Evolutionary conservation across 2,797 vertebrate species (phyloP), one percentile per base, ranked within the genome.

Genomic region (Sparidentex hasta): DNA sequence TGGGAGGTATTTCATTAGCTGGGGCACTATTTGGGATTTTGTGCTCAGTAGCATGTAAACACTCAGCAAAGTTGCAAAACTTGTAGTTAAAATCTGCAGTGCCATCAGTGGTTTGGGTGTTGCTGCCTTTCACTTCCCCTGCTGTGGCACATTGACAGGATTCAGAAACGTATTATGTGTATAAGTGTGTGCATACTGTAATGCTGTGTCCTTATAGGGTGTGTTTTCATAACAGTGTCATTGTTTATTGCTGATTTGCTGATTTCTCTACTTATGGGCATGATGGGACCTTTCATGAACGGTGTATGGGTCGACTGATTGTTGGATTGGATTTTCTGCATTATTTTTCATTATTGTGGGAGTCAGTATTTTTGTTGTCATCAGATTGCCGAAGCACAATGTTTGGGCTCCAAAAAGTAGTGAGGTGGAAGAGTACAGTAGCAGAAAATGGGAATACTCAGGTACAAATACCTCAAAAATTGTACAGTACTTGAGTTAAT

Each of bases 1-100:
- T 66, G 74, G 58, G 81, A 87, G 78, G 77, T 76, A 70, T 90
- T 92, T 88, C 79, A 87, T 92, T 81, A 89, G 74, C 23, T 0
- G 2, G 18, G 69, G 47, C 43, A 52, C 48, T 80, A 58, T 82
- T 83, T 87, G 71, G 76, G 71, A 86, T 78, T 79, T 59, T 81
- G 65, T 68, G 52, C 56, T 81, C 65, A 65, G 66, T 66, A 62
- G 73, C 84, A 80, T 86, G 65, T 81, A 80, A 83, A 82, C 73
- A 86, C 65, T 70, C 61, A 48, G 65, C 57, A 64, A 50, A 58
- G 55, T 88, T 89, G 85, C 23, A 61, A 82, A 33, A 80, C 50
- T 74, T 65, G 62, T 64, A 65, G 65, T 78, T 80, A 74, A 81
- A 78, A 79, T 75, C 68, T 85, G 70, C 76, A 74, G 4, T 25